phyloP scores from a whole-genome alignment of 2,113 vertebrate species.

The Etia nguti region DNA sequence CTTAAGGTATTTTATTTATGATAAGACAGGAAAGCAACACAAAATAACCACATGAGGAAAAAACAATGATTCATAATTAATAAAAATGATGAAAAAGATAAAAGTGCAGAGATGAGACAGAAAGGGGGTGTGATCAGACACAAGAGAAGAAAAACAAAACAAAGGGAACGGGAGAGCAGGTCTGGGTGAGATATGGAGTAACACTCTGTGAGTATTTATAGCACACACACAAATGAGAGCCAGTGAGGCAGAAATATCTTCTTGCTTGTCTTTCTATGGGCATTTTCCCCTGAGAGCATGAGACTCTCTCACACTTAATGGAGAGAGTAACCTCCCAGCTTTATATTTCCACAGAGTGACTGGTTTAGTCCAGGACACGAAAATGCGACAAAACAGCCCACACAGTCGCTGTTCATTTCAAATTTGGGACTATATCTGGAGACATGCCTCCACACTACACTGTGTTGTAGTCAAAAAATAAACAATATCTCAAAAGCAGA shows the following conservation, averaged over 20 bases:
- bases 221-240: slow-evolving; percentile 19
- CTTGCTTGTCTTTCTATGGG: slow-evolving; percentile 40
- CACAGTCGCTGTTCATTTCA: neutral
- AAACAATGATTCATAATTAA: neutral
- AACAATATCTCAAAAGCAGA: neutral
- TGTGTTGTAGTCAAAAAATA: neutral
- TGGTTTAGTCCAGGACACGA: neutral
- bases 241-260: slow-evolving; percentile 55
- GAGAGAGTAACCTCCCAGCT: slow-evolving; percentile 7
- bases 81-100: neutral
- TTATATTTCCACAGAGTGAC: neutral
- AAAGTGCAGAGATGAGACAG: neutral
- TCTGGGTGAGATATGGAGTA: slow-evolving; percentile 32
- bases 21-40: neutral
- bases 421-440: neutral
- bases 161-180: slow-evolving; percentile 8
- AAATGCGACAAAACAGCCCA: neutral
- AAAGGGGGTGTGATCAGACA: neutral
- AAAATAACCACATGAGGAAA: neutral
- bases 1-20: neutral
- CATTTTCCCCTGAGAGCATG: slow-evolving; percentile 32
- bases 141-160: neutral
- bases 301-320: slow-evolving; percentile 27
- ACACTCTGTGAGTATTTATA: slow-evolving; percentile 58
- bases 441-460: neutral